Conservation (phyloP, 2,797 vertebrate species). For the Stomatorhinus walkeri region DNA sequence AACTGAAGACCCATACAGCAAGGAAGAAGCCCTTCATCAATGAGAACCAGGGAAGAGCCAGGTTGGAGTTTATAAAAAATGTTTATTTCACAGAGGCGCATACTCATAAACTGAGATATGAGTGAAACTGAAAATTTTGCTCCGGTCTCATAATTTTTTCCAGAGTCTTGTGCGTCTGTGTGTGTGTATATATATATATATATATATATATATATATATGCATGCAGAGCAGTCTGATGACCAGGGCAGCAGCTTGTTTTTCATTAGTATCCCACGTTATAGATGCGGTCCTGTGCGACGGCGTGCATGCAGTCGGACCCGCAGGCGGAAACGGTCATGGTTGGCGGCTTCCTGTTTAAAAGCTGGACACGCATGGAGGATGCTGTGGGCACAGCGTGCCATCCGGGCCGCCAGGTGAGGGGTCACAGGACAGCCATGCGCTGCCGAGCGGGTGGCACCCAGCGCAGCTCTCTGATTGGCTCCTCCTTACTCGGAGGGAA, state of each 20-base stretch:
- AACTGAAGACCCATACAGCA: not conserved
- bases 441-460: not conserved
- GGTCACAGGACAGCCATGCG: not conserved
- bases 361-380: constrained; percentile 36
- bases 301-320: constrained; percentile 16
- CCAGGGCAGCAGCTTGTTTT: not conserved
- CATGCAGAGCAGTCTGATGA: not conserved
- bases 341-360: constrained; percentile 51
- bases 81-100: not conserved
- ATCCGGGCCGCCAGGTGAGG: not conserved
- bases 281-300: not conserved
- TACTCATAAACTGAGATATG: not conserved
- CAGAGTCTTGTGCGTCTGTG: not conserved
- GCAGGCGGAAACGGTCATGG: constrained; percentile 40
- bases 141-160: not conserved
- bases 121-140: not conserved
- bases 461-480: not conserved
- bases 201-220: not conserved
- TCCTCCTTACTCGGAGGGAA: not conserved
- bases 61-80: not conserved
- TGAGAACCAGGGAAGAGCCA: not conserved
- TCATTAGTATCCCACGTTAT: not conserved
- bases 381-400: constrained; percentile 27
- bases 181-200: no score
- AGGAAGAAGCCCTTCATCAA: not conserved